Conservation (phyloP, 2,888 invertebrate species). For the Octodonta nipae region DNA sequence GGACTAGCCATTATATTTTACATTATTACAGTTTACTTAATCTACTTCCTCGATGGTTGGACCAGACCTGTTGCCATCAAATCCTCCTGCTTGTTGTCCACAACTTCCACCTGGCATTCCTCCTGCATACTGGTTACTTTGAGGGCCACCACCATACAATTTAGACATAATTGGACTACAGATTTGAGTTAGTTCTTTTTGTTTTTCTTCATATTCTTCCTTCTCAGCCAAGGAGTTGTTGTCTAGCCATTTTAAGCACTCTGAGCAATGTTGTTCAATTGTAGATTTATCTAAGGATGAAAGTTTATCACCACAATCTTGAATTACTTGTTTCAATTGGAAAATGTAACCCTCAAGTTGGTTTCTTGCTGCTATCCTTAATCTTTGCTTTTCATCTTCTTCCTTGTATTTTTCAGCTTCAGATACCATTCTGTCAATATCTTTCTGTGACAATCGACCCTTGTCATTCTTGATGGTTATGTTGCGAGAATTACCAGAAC, state of each 20-base stretch:
- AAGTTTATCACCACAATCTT: constrained; percentile 51
- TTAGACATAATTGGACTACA: constrained; percentile 50
- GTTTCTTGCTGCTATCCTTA: constrained; percentile 55
- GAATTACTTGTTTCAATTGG: constrained; percentile 53
- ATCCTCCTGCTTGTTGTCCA: constrained; percentile 6
- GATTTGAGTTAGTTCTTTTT: constrained; percentile 35
- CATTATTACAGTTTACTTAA: too few relatives aligned
- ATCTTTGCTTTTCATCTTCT: constrained; percentile 56
- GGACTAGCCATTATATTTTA: too few relatives aligned
- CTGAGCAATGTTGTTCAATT: constrained; percentile 41
- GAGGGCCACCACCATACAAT: constrained; percentile 25
- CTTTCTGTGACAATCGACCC: constrained; percentile 64
- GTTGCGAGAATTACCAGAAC: constrained; percentile 52
- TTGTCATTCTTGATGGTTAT: constrained; percentile 75
- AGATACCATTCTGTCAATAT: constrained; percentile 65
- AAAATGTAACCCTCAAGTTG: constrained; percentile 60
- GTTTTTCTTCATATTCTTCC: constrained; percentile 51
- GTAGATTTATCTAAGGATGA: constrained; percentile 37
- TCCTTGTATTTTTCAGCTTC: constrained; percentile 62
- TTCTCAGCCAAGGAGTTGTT: constrained; percentile 47
- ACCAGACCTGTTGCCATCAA: constrained; percentile 3
- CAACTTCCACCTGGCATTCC: constrained; percentile 6
- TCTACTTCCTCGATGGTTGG: constrained; percentile 8
- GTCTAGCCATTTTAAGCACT: constrained; percentile 58
- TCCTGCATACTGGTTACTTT: constrained; percentile 2